A percentile compares a stretch with the other conserved stretches of the same genome.
Evolutionary conservation across 2,888 invertebrate species (phyloP).

Genomic region (Pomacea canaliculata): DNA sequence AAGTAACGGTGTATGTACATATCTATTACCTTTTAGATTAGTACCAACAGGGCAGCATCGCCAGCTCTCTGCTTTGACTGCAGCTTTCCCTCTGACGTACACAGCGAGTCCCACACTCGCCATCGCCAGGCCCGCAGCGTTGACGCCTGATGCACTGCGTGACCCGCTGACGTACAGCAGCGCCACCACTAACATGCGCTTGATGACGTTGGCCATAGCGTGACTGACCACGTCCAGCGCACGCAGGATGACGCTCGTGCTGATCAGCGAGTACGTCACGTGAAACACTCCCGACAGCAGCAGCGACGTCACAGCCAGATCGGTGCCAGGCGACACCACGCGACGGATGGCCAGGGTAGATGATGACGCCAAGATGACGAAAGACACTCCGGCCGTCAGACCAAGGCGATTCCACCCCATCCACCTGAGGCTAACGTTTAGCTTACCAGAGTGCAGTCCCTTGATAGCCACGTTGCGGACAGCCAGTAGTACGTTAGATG

Average conservation of each 20-base stretch:
- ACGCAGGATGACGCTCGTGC: constrained; percentile 28
- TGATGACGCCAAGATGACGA: neutral
- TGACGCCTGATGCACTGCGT: constrained; percentile 23
- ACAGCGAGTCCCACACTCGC: constrained; percentile 28
- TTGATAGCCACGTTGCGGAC: constrained; percentile 39
- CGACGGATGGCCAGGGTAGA: neutral
- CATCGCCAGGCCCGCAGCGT: constrained; percentile 28
- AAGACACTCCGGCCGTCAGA: neutral
- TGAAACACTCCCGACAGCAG: constrained; percentile 32
- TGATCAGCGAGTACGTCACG: constrained; percentile 35
- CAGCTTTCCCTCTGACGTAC: constrained; percentile 18
- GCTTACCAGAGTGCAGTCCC: neutral
- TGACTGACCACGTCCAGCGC: constrained; percentile 37
- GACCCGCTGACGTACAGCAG: constrained; percentile 30
- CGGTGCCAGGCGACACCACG: neutral
- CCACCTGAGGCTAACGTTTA: neutral
- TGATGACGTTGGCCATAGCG: constrained; percentile 36
- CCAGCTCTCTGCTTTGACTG: neutral
- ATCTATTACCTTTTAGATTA: too few species aligned
- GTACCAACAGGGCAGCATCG: too few species aligned
- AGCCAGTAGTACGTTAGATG: constrained; percentile 41
- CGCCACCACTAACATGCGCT: constrained; percentile 35
- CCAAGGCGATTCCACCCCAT: too few species aligned
- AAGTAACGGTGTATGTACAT: too few species aligned
- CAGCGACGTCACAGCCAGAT: neutral